These are phyloP conservation scores for Euleptes europaea DNA, from an alignment of 2,113 vertebrate species.

Conservation along the genomic window DNA sequence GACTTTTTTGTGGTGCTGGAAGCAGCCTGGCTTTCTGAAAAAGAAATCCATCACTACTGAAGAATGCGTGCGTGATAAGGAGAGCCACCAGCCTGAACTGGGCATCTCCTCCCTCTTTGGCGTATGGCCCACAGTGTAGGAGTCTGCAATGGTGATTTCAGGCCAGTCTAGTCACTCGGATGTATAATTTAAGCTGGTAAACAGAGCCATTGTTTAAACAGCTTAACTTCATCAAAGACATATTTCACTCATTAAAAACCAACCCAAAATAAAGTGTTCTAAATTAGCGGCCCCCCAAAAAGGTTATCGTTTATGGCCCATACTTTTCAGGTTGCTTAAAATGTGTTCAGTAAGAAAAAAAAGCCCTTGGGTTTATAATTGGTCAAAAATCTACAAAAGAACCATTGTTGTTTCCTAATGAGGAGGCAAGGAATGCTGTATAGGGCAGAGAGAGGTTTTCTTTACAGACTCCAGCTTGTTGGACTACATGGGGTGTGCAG, in stretches of 20 bases:
- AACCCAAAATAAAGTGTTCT: not conserved
- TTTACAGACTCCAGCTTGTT: conserved; percentile 57
- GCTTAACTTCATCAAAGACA: not conserved
- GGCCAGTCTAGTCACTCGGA: not conserved
- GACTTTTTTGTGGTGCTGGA: not conserved
- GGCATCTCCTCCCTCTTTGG: not conserved
- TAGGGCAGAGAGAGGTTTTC: conserved; percentile 41
- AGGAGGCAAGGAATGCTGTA: conserved; percentile 7
- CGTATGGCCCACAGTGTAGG: too few species aligned
- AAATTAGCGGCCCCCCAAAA: not conserved
- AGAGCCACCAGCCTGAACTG: not conserved
- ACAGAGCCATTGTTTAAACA: not conserved
- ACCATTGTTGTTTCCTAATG: not conserved
- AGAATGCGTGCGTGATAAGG: not conserved
- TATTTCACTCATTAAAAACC: not conserved
- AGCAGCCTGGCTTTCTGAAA: not conserved
- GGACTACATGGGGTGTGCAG: conserved; percentile 36
- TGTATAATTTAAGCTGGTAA: not conserved
- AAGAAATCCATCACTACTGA: not conserved
- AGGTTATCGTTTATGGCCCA: not conserved
- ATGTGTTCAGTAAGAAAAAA: not conserved
- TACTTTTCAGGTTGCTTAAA: not conserved
- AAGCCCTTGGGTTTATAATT: not conserved
- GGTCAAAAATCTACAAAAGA: not conserved
- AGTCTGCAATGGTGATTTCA: not conserved